Evolutionary conservation across 53 echinoderm and acorn worm species (phyloP).

Genomic region (Temnopleurus reevesii): DNA sequence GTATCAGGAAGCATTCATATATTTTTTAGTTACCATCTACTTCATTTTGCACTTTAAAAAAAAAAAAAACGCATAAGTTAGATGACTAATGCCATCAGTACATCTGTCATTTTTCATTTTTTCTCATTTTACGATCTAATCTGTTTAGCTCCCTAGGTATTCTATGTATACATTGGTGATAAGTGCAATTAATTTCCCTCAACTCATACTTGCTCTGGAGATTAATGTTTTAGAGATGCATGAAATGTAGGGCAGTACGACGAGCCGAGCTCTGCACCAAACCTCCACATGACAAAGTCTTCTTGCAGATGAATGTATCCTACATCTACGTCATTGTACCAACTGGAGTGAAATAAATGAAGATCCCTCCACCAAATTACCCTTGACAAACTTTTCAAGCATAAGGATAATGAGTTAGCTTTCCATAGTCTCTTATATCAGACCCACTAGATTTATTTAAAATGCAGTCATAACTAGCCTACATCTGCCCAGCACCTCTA

Average conservation of each 20-base stretch:
- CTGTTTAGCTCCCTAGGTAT: no score
- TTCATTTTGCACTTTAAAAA: no score
- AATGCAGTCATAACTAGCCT: no score
- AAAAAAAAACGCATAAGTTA: no score
- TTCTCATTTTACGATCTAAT: no score
- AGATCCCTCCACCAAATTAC: constrained; percentile 32
- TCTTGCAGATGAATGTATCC: background rate
- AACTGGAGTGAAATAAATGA: constrained; percentile 31
- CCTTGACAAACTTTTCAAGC: constrained; percentile 9
- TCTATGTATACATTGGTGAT: background rate
- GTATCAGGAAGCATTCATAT: no score
- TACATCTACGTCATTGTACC: constrained; percentile 1
- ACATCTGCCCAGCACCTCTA: no score
- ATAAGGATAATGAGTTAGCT: constrained; percentile 15
- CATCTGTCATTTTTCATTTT: no score
- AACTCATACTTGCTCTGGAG: background rate
- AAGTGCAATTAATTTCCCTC: background rate
- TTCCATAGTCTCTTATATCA: background rate
- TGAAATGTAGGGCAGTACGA: background rate
- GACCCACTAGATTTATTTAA: constrained; percentile 5
- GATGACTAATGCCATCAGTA: no score
- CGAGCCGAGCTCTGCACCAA: background rate
- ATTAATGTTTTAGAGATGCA: background rate
- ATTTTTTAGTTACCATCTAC: no score
- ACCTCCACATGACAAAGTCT: background rate